A percentile compares a stretch with the other conserved stretches of the same genome.
These are phyloP conservation scores for Acrobasis repandana DNA, from an alignment of 2,888 invertebrate genomes.

Conservation along the genomic window DNA sequence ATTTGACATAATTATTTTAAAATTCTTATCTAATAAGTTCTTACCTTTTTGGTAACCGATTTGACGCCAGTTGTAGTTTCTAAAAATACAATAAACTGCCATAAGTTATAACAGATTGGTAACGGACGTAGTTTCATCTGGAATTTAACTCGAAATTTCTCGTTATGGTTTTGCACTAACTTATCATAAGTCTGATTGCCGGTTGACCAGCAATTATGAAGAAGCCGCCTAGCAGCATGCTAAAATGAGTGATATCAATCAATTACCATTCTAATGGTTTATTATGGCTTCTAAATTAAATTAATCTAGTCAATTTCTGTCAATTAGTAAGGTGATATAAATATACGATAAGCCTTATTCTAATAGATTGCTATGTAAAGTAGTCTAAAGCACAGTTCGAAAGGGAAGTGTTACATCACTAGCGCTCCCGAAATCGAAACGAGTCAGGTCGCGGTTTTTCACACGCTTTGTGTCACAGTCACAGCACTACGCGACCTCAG, in stretches of 20 bases:
- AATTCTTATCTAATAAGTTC: no score
- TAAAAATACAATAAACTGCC: background rate
- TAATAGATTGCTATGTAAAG: constrained; percentile 5
- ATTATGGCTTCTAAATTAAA: constrained; percentile 18
- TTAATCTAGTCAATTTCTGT: constrained; percentile 11
- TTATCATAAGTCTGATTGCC: constrained; percentile 14
- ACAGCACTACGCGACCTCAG: constrained; percentile 69
- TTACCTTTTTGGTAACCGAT: no score
- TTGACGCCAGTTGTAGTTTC: no score
- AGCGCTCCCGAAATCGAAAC: constrained; percentile 44
- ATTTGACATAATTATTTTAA: no score
- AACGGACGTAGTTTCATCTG: constrained; percentile 1
- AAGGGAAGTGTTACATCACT: constrained; percentile 30
- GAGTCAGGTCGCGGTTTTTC: constrained; percentile 83
- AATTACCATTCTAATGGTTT: constrained; percentile 15
- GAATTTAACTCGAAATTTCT: background rate
- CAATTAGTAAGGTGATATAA: constrained; percentile 14
- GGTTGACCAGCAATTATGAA: constrained; percentile 7
- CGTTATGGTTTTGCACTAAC: constrained; percentile 2
- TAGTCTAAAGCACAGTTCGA: constrained; percentile 12
- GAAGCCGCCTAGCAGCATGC: background rate
- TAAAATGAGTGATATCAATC: constrained; percentile 10
- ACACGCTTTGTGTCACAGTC: constrained; percentile 91
- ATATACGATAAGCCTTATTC: constrained; percentile 8
- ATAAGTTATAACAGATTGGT: background rate